Evolutionary conservation across 2,888 invertebrate species (phyloP), one percentile per base, ranked within the genome.

Genomic region (Stenichneumon culpator): DNA sequence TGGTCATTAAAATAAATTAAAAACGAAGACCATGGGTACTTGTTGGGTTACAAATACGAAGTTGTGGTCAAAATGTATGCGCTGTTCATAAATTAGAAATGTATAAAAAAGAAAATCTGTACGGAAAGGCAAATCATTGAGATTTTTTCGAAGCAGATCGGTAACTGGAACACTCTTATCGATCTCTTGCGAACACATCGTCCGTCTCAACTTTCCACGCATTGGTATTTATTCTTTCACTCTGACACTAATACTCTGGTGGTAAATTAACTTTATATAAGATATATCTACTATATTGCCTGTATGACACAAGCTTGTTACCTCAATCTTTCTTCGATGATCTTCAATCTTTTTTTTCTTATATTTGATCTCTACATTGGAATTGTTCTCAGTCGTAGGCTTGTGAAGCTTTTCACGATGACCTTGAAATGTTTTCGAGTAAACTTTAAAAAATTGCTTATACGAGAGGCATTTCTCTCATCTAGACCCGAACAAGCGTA

Each of bases 401-500:
- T 25, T 36, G 22, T 39, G 28, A 32, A n/a, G 19, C 1, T n/a
- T 63, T 4, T 63, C 63, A 63, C 63, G 16, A n/a, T 63, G 32
- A 25, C 63, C 6, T 63, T 32, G 28, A 63, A 63, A 32, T n/a
- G 63, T 63, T 32, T 63, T 32, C 32, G n/a, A 32, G 32, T 32
- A 63, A 32, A 63, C 28, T 32, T 2, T 1, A 11, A 25, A 28
- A n/a, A 63, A 32, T 32, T 28, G 19, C 25, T 60, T 60, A 32
- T 3, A 22, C 0, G 16, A 44, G n/a, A 16, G 28, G 2, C 32
- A 16, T 4, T 5, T 11, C 44, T 70, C 50, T 87, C 88, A 91
- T 50, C 87, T 88, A 70, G 87, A 88, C 52, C 84, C 88, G 90
- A 96, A 97, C 79, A 97, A 93, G 89, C 96, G 96, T 83, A 97